Percentiles rank a stretch among this genome's conserved stretches.
These are phyloP conservation scores for Periophthalmodon schlosseri DNA, from an alignment of 2,113 vertebrate genomes.

Conservation along the genomic window DNA sequence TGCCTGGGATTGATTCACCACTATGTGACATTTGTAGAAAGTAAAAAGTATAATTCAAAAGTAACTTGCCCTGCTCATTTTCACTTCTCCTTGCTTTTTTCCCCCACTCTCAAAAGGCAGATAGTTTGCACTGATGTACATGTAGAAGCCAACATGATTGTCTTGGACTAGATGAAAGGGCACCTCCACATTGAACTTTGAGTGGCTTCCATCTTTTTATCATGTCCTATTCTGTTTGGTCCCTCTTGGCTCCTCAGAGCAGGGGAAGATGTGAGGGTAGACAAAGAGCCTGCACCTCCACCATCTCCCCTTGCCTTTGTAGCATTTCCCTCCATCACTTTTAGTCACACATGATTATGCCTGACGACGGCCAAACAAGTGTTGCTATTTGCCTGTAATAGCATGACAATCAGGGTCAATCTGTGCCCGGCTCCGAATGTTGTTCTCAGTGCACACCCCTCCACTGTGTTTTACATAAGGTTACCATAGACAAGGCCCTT, in stretches of 20 bases:
- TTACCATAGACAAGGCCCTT: conserved; percentile 45
- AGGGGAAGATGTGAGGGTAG: conserved; percentile 57
- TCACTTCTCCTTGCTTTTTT: conserved; percentile 25
- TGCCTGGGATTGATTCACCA: neutral
- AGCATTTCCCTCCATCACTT: conserved; percentile 63
- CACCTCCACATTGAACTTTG: conserved; percentile 71
- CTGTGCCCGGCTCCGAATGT: conserved; percentile 56
- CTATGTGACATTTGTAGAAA: neutral
- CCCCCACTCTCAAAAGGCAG: conserved; percentile 42
- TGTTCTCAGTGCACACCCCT: conserved; percentile 50
- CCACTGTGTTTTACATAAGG: conserved; percentile 68
- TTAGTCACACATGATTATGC: conserved; percentile 77
- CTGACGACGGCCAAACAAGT: conserved; percentile 70
- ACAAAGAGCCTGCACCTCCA: conserved; percentile 71
- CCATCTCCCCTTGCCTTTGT: conserved; percentile 62
- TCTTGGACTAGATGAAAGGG: conserved; percentile 78
- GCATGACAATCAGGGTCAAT: conserved; percentile 77
- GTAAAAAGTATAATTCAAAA: conserved; percentile 34
- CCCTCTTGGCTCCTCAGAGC: conserved; percentile 64
- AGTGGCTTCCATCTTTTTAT: conserved; percentile 76
- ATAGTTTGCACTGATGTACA: conserved; percentile 68
- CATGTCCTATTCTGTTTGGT: conserved; percentile 42
- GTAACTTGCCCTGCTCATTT: conserved; percentile 51
- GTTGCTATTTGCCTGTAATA: conserved; percentile 79
- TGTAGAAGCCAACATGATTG: conserved; percentile 70